Percentiles rank a stretch among this genome's conserved stretches.
Conservation (phyloP, 1,140 invertebrate genomes). For the Danaus plexippus region DNA sequence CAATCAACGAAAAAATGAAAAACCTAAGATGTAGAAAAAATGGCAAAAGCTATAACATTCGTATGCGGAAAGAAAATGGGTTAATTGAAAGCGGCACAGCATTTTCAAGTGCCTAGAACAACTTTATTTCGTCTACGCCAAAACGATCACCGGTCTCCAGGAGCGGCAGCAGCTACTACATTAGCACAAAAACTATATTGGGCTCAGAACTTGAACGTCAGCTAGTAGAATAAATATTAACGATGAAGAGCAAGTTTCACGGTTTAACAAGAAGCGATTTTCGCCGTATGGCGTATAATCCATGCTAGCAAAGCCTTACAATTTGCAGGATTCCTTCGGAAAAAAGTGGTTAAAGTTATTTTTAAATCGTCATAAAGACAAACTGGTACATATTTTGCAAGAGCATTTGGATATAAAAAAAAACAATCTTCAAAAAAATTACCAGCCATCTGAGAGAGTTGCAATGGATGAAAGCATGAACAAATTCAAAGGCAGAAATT, state of each 20-base stretch:
- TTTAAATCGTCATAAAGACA: constrained; percentile 21
- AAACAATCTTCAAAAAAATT: no score
- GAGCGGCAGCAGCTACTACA: constrained; percentile 9
- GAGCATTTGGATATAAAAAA: constrained; percentile 9
- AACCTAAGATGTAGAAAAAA: constrained; percentile 10
- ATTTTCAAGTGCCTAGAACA: constrained; percentile 7
- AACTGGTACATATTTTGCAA: constrained; percentile 16
- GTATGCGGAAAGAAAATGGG: constrained; percentile 15
- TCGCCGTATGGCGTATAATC: constrained; percentile 12
- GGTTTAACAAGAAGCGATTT: constrained; percentile 13
- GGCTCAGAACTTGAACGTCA: constrained; percentile 1
- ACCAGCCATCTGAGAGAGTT: no score
- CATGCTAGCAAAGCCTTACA: constrained; percentile 14
- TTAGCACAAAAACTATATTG: constrained; percentile 11
- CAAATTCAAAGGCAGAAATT: no score
- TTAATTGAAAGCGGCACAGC: constrained; percentile 2
- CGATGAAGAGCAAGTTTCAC: constrained; percentile 11
- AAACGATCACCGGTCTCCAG: constrained; percentile 8
- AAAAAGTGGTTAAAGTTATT: constrained; percentile 17
- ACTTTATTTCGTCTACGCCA: constrained; percentile 1
- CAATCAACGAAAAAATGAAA: constrained; percentile 11
- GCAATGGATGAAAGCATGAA: no score
- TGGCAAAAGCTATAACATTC: constrained; percentile 19
- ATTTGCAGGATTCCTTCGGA: constrained; percentile 16
- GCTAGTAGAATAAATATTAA: constrained; percentile 14